Percentiles rank a stretch among this genome's conserved stretches.
phyloP scores from a whole-genome alignment of 2,888 invertebrate genomes.

The Minunthozetes semirufus region DNA sequence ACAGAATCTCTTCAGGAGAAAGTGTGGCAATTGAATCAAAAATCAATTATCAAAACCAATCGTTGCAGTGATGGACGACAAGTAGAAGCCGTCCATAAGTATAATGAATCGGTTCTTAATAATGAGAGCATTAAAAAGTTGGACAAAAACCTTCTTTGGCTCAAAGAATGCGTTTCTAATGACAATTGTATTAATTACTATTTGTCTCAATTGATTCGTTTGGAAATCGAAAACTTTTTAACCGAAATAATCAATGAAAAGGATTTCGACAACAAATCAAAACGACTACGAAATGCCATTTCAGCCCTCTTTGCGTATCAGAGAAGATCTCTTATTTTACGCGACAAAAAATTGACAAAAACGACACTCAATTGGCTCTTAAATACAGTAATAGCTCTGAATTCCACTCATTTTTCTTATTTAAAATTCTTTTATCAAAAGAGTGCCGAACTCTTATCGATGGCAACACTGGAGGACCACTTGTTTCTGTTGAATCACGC shows the following conservation, averaged over 20 bases:
- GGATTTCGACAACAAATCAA: not conserved
- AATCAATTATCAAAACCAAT: not conserved
- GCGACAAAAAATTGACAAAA: constrained; percentile 25
- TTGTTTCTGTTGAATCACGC: constrained; percentile 38
- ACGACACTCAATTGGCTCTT: constrained; percentile 11
- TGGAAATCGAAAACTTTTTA: constrained; percentile 31
- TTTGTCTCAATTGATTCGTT: constrained; percentile 25
- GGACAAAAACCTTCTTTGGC: constrained; percentile 27
- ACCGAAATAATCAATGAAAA: constrained; percentile 4
- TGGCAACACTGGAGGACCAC: constrained; percentile 26
- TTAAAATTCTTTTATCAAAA: not conserved
- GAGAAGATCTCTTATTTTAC: constrained; percentile 6
- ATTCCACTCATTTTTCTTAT: not conserved
- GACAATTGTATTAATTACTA: constrained; percentile 33
- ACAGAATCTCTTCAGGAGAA: constrained; percentile 18
- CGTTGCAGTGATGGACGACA: constrained; percentile 35
- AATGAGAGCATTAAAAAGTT: constrained; percentile 19
- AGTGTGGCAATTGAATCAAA: constrained; percentile 29
- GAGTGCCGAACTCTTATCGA: constrained; percentile 12
- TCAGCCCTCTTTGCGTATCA: constrained; percentile 38
- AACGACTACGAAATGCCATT: constrained; percentile 28
- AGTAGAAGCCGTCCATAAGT: constrained; percentile 34
- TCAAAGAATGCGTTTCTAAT: constrained; percentile 33
- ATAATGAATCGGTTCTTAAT: constrained; percentile 30
- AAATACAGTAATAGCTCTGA: not conserved